A percentile compares a stretch with the other conserved stretches of the same genome.
phyloP scores from a whole-genome alignment of 92 coral and sea anemone species.

The Parazoanthus atlanticus region DNA sequence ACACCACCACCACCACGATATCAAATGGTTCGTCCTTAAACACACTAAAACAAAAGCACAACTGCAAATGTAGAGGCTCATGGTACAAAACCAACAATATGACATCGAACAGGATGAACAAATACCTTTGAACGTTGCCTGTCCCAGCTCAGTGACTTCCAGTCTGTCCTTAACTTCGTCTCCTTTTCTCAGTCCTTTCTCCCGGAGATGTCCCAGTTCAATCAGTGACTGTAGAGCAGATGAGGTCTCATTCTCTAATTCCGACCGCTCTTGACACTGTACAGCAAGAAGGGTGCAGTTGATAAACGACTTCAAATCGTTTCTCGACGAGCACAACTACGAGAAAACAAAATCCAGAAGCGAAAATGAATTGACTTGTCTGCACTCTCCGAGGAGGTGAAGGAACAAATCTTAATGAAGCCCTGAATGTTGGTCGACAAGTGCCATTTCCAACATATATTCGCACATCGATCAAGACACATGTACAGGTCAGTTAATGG shows the following conservation, averaged over 20 bases:
- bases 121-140: slow-evolving; percentile 93
- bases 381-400: not conserved
- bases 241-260: slow-evolving; percentile 48
- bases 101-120: not conserved
- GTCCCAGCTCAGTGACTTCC: slow-evolving; percentile 78
- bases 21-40: too few species aligned
- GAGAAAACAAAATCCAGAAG: not conserved
- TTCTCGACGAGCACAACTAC: slow-evolving; percentile 75
- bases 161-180: slow-evolving; percentile 12
- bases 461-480: too few species aligned
- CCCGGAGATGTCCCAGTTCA: slow-evolving; percentile 63
- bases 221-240: slow-evolving; percentile 58
- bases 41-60: not conserved
- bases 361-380: not conserved
- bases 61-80: not conserved
- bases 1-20: too few species aligned
- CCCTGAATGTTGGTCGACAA: too few species aligned
- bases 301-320: slow-evolving; percentile 65
- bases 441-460: too few species aligned
- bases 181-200: slow-evolving; percentile 8
- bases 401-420: not conserved
- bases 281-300: slow-evolving; percentile 78
- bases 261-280: slow-evolving; percentile 58
- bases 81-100: too few species aligned
- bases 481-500: too few species aligned